Conservation (phyloP, 2,888 invertebrate species). For the Neocrepidodera transversa region DNA sequence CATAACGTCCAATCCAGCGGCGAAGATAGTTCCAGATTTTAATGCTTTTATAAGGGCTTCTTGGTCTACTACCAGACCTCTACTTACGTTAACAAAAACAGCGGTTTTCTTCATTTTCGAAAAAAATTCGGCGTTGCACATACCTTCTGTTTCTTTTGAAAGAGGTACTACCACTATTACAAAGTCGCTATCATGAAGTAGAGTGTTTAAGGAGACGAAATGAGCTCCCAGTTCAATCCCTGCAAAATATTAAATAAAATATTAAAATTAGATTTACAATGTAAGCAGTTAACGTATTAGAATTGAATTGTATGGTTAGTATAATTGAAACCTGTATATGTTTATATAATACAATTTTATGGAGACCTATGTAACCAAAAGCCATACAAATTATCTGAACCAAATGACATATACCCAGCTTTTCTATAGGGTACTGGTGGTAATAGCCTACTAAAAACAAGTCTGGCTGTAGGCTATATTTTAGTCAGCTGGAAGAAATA, state of each 20-base stretch:
- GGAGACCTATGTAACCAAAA: background rate
- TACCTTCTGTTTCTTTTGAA: conserved; percentile 70
- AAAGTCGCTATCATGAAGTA: conserved; percentile 77
- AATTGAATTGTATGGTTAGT: too few species aligned
- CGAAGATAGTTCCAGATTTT: conserved; percentile 75
- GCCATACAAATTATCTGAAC: background rate
- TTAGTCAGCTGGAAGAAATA: too few species aligned
- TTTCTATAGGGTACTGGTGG: too few species aligned
- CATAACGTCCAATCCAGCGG: conserved; percentile 91
- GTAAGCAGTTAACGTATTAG: too few species aligned
- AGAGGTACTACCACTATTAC: conserved; percentile 75
- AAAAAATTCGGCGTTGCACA: conserved; percentile 75
- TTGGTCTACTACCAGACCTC: conserved; percentile 82
- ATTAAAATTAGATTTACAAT: too few species aligned
- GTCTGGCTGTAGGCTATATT: too few species aligned
- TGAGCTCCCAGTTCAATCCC: conserved; percentile 66
- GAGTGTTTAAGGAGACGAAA: conserved; percentile 71
- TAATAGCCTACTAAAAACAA: too few species aligned
- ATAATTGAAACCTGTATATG: too few species aligned
- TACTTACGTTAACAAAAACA: conserved; percentile 78
- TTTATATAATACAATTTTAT: background rate
- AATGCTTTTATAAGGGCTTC: conserved; percentile 82
- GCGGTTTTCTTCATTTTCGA: conserved; percentile 78
- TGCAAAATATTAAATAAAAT: conserved; percentile 39
- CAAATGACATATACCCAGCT: too few species aligned